Conservation (phyloP, 2,888 invertebrate species). For the Leucozona laternaria region DNA sequence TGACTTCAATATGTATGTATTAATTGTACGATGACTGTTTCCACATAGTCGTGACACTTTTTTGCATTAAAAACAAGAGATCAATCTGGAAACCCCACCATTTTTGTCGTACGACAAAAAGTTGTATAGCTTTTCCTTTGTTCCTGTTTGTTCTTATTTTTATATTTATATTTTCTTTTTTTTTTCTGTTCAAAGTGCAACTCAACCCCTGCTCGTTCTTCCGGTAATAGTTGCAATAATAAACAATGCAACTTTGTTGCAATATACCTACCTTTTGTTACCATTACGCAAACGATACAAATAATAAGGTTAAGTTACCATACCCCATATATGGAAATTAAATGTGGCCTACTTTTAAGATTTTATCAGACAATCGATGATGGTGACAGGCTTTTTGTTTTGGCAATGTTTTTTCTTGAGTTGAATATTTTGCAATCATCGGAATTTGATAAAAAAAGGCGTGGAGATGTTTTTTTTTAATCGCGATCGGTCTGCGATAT, state of each 20-base stretch:
- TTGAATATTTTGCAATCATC: not conserved
- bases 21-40: conserved; percentile 7
- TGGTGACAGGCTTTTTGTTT: not conserved
- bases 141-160: conserved; percentile 11
- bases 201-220: conserved; percentile 1
- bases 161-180: conserved; percentile 1
- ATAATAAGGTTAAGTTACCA: conserved; percentile 1
- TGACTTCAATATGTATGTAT: not conserved
- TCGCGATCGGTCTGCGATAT: too few species aligned
- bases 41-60: conserved; percentile 12
- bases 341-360: not conserved
- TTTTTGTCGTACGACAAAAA: not conserved
- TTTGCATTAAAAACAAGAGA: conserved; percentile 3
- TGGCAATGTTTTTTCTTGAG: not conserved
- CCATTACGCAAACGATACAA: not conserved
- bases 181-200: not conserved
- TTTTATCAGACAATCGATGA: conserved; percentile 2
- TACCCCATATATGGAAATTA: not conserved
- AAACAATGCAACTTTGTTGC: conserved; percentile 23
- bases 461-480: not conserved
- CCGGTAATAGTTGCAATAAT: conserved; percentile 6
- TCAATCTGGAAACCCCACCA: conserved; percentile 18
- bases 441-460: not conserved
- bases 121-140: not conserved
- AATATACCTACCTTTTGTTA: conserved; percentile 2